Conservation (phyloP, 2,797 vertebrate genomes). For the Pseudochromis fuscus region DNA sequence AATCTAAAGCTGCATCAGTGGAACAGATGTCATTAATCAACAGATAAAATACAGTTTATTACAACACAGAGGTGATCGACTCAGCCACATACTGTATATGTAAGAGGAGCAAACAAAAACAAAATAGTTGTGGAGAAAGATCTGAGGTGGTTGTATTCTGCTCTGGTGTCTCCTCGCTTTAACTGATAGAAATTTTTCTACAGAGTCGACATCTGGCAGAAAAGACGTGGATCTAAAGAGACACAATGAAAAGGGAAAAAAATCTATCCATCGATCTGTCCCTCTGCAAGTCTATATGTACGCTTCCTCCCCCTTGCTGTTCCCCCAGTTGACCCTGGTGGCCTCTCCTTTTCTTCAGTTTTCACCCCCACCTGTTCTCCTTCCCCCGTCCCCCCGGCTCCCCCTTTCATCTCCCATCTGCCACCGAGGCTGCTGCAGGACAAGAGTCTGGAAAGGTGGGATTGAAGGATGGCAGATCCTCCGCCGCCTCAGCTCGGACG, state of each 20-base stretch:
- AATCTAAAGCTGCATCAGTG: background rate
- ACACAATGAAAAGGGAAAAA: conserved; percentile 45
- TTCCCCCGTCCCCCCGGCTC: conserved; percentile 69
- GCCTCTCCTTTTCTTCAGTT: conserved; percentile 78
- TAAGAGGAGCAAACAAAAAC: background rate
- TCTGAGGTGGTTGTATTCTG: background rate
- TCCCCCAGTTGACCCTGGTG: conserved; percentile 73
- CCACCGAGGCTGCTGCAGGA: conserved; percentile 67
- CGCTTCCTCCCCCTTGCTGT: conserved; percentile 68
- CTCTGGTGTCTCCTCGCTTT: conserved; percentile 6
- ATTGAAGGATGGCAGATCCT: conserved; percentile 41
- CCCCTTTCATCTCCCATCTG: conserved; percentile 86
- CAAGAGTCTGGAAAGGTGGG: conserved; percentile 54
- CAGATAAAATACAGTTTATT: background rate
- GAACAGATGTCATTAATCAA: conserved; percentile 3
- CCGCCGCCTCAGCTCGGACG: conserved; percentile 20
- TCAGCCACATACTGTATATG: no score
- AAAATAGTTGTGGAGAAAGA: background rate
- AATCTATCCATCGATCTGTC: conserved; percentile 78
- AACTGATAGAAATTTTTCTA: conserved; percentile 19
- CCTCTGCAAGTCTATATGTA: conserved; percentile 66
- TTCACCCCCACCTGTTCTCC: conserved; percentile 81
- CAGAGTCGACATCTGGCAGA: conserved; percentile 72
- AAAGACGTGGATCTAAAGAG: conserved; percentile 42
- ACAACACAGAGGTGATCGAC: no score